Percentiles rank a stretch among this genome's conserved stretches.
phyloP scores from a whole-genome alignment of 2,888 invertebrate genomes.

The Ganaspis brasiliensis region DNA sequence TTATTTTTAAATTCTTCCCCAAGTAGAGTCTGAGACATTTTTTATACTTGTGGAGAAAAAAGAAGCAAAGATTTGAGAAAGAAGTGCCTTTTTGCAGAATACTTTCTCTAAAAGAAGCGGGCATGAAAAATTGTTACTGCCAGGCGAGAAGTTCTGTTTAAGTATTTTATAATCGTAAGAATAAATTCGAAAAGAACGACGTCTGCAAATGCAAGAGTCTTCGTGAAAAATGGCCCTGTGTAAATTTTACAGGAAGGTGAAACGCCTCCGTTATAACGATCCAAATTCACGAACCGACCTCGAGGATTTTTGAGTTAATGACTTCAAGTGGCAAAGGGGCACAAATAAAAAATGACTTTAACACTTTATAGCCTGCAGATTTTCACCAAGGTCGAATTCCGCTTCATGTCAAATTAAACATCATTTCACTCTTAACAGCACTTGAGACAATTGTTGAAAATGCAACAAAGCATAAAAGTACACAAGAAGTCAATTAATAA shows the following conservation, averaged over 20 bases:
- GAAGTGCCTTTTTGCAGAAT: neutral
- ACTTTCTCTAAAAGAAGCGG: neutral
- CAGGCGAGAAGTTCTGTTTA: neutral
- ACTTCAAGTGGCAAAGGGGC: constrained; percentile 29
- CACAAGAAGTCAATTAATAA: too few relatives aligned
- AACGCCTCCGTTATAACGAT: constrained; percentile 22
- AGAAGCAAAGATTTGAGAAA: too few relatives aligned
- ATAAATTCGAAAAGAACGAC: constrained; percentile 2
- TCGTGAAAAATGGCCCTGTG: neutral
- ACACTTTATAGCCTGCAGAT: neutral
- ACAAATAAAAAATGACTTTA: constrained; percentile 31
- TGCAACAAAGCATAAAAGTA: too few relatives aligned
- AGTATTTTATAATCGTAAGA: constrained; percentile 10
- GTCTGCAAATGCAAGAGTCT: neutral
- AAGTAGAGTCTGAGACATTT: too few relatives aligned
- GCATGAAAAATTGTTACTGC: neutral
- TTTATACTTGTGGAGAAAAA: too few relatives aligned
- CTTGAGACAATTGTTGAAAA: neutral
- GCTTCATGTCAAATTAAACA: neutral
- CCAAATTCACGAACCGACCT: constrained; percentile 19
- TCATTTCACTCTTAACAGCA: neutral
- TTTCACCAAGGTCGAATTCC: neutral
- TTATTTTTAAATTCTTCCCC: neutral
- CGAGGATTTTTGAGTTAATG: constrained; percentile 23
- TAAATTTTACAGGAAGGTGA: constrained; percentile 21